Evolutionary conservation across 2,113 vertebrate genomes (phyloP).

Genomic region (Daubentonia madagascariensis): DNA sequence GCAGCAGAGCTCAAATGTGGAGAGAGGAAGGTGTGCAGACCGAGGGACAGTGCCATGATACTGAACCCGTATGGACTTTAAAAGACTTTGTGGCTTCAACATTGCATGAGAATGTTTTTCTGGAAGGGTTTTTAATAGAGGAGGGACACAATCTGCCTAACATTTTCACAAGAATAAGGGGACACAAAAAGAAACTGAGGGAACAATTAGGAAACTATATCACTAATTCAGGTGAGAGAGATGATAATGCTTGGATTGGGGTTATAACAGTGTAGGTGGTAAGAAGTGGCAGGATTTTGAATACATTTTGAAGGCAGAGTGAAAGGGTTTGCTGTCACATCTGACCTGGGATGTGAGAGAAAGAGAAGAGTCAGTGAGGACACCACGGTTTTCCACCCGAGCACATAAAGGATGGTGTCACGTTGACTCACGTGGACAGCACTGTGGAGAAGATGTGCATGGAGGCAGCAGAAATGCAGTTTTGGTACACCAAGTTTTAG

Average conservation of each 20-base stretch:
- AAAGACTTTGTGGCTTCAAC: not conserved
- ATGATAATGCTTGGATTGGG: not conserved
- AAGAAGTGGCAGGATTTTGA: not conserved
- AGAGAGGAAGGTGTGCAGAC: not conserved
- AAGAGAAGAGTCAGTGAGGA: not conserved
- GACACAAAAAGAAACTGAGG: not conserved
- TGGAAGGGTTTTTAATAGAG: not conserved
- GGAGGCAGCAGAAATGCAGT: not conserved
- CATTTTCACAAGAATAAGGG: not conserved
- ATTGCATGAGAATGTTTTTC: not conserved
- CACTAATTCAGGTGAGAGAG: not conserved
- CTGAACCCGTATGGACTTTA: not conserved
- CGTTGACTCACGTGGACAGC: not conserved
- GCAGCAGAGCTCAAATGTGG: not conserved
- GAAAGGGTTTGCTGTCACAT: not conserved
- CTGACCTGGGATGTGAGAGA: not conserved
- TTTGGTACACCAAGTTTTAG: not conserved
- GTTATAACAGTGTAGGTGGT: not conserved
- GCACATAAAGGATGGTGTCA: not conserved
- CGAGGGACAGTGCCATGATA: rapidly evolving
- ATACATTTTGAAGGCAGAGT: not conserved
- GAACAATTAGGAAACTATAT: not conserved
- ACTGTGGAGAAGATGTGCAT: not conserved
- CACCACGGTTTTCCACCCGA: not conserved
- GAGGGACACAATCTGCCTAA: not conserved